Base-by-base conservation (phyloP, 2,797 vertebrate genomes). In the Holocentrus rufus region DNA sequence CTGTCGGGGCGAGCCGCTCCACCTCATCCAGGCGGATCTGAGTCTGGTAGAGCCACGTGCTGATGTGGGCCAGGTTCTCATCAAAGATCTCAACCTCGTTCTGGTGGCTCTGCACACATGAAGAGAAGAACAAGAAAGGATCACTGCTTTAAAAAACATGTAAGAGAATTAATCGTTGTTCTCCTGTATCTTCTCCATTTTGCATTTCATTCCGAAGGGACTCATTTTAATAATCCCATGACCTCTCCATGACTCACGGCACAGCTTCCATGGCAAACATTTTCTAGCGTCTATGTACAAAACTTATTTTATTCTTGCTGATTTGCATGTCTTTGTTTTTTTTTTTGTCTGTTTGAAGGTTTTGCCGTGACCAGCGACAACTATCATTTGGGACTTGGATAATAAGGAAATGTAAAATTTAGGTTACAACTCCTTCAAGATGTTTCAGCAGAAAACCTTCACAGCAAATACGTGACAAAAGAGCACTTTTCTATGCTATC, bases 41-140 rank as follows among this genome's bases (percentile, higher is more conserved):
- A 2, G 97, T 97, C 92, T 98, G 97, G 89, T 99, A 99, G 25
- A 99, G 94, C 97, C 97, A 99, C 49, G 98, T 99, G 90, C 97
- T 99, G 92, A 99, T 97, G 92, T 99, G 97, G 75, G 98, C 98
- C 87, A 99, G 92, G 83, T 96, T 97, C 84, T 97, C 97, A 8
- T 99, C 97, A 77, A 99, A 98, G 60, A 97, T 95, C 82, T 99
- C 98, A 87, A 99, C 91, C 84, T 99, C 97, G 50, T 94, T 96
- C 90, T 96, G 96, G 85, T 98, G 97, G 91, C 93, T 97, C 98
- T 99, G 82, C 17, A 77, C 20, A 23, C 23, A 52, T 0, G 22
- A n/a, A 50, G 39, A 13, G 11, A 31, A 55, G 75, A 70, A 74
- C 4, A 65, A 39, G 58, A 49, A 20, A 57, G 23, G 5, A 17